Evolutionary conservation across 2,888 invertebrate genomes (phyloP), one percentile per base, ranked within the genome.

Genomic region (Aphodius granarius): DNA sequence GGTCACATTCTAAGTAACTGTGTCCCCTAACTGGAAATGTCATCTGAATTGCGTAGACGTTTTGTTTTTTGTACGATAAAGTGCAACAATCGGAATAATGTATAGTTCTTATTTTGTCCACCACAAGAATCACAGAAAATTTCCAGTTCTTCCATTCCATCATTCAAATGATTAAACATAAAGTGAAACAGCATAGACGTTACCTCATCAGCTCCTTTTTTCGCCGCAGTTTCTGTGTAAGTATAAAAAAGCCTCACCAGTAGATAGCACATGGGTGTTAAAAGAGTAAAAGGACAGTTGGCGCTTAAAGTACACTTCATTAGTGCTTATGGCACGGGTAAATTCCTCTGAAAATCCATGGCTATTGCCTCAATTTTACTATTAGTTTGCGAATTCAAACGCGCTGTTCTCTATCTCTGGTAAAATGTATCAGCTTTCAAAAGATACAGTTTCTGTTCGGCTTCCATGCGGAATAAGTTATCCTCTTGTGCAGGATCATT

Each of bases 41-140:
- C 63, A 82, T 72, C 66, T 75, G 79, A 22, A 80, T 77, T 63
- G 23, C 81, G 77, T 15, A 81, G 66, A 17, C 73, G 71, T 75
- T 79, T 80, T 73, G 22, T 73, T 21, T 17, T 63, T 68, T 81
- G 79, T 64, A 81, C 81, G 64, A 81, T 21, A 71, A 79, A 75
- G 76, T 82, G 78, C 63, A 81, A 64, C 65, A 80, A 80, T 43
- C 81, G 73, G 72, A 82, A 78, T 66, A 82, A 71, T 9, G 80
- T 78, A 74, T 76, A 80, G 73, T 82, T 81, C 73, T 81, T 81
- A 75, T 80, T 81, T 78, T 82, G 79, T 43, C 81, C 82, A 66
- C 80, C 80, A 63, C 78, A 78, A 66, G 79, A 80, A 77, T 82
- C 81, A 78, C 81, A 82, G 79, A 82, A 82, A 66, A 81, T 81